Evolutionary conservation across 2,888 invertebrate genomes (phyloP).

Genomic region (Microdon myrmicae): DNA sequence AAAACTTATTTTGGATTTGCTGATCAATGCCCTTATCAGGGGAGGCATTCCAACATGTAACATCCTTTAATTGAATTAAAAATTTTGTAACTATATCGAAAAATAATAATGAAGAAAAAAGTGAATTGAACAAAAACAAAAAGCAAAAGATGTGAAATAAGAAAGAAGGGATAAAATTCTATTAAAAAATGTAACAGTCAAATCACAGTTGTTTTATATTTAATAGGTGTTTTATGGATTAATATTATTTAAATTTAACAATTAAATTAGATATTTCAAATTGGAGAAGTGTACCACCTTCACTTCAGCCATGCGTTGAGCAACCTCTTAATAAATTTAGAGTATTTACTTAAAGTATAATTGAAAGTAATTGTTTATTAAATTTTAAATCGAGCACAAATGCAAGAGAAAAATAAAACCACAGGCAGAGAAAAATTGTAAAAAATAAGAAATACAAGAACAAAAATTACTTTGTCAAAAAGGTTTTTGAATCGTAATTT

Average conservation of each 20-base stretch:
- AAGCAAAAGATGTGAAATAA: slow-evolving; percentile 35
- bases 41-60: no score
- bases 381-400: slow-evolving; percentile 1
- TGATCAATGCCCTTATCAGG: no score
- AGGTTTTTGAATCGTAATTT: no score
- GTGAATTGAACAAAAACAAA: slow-evolving; percentile 6
- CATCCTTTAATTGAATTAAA: slow-evolving; percentile 25
- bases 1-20: no score
- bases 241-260: slow-evolving; percentile 38
- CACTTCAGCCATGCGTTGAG: slow-evolving; percentile 32
- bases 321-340: slow-evolving; percentile 24
- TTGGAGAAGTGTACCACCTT: no score
- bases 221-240: slow-evolving; percentile 42
- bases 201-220: slow-evolving; percentile 27
- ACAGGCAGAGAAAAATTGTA: slow-evolving; percentile 4
- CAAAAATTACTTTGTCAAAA: no score
- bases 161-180: slow-evolving; percentile 18
- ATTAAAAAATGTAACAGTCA: slow-evolving; percentile 2
- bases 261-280: slow-evolving; percentile 43
- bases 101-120: slow-evolving; percentile 1
- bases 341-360: slow-evolving; percentile 28
- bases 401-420: slow-evolving; percentile 4
- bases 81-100: slow-evolving; percentile 11
- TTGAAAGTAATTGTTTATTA: slow-evolving; percentile 9
- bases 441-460: slow-evolving; percentile 7